A percentile compares a stretch with the other conserved stretches of the same genome.
phyloP scores from a whole-genome alignment of 2,797 vertebrate species.

The Silurus aristotelis region DNA sequence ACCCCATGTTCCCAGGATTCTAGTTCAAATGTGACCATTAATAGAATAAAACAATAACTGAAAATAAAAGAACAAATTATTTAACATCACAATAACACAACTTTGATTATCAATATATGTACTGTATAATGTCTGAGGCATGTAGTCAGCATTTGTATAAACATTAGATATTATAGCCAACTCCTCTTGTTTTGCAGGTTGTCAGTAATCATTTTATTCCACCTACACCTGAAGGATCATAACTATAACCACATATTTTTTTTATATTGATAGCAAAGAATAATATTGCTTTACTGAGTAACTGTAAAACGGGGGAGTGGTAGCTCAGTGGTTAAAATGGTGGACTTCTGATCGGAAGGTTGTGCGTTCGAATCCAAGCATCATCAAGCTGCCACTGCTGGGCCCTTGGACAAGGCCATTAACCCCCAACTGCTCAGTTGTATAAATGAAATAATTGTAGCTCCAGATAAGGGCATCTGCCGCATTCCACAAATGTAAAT shows the following conservation, averaged over 20 bases:
- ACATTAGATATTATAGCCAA: not conserved
- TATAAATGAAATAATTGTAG: too few species aligned
- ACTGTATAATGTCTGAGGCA: too few species aligned
- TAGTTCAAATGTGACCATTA: not conserved
- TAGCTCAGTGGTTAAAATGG: too few species aligned
- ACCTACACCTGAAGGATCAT: not conserved
- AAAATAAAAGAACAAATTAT: not conserved
- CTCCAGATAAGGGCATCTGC: too few species aligned
- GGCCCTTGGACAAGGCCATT: too few species aligned
- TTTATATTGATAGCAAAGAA: not conserved
- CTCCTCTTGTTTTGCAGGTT: not conserved
- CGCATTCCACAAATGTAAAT: too few species aligned
- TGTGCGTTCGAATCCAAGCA: too few species aligned
- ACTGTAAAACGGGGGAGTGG: too few species aligned
- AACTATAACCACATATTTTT: not conserved
- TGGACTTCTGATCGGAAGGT: too few species aligned
- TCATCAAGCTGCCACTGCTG: too few species aligned
- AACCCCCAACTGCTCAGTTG: too few species aligned
- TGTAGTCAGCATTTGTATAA: not conserved
- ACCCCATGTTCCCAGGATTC: not conserved
- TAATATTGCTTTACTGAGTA: not conserved
- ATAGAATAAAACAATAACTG: not conserved
- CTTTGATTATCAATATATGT: too few species aligned
- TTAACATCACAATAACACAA: not conserved
- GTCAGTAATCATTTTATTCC: not conserved